Evolutionary conservation across 2,113 vertebrate species (phyloP), one percentile per base, ranked within the genome.

Genomic region (Artemisiospiza belli): DNA sequence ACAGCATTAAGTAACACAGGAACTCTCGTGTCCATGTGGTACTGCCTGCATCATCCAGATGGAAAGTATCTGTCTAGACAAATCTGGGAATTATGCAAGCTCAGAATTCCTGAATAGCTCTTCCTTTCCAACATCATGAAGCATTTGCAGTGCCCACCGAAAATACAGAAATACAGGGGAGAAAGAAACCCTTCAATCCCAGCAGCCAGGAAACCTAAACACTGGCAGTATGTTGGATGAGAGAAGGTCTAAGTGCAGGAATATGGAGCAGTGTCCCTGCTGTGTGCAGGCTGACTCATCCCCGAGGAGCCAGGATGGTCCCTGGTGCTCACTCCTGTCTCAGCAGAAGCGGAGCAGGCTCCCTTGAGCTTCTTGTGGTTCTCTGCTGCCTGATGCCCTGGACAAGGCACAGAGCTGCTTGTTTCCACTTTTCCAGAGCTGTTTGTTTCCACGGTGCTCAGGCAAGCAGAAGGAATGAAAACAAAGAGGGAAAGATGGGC

Each of bases 31-130:
- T 85, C 62, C 57, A 20, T 51, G 62, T 55, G 58, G 11, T 52
- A 18, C 27, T 39, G 80, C 52, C 20, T 30, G 21, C 72, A 76
- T 92, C 70, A 79, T 69, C 70, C 95, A 91, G 93, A 91, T 87
- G 89, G 80, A 92, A 90, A 82, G 43, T 79, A 76, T 91, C 89
- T 85, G 86, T 77, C 86, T 78, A 52, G 86, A 72, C 75, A 89
- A 87, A 95, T 87, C 75, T 90, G 78, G 82, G 78, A 89, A 82
- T 91, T 83, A 85, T 55, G 78, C 78, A 92, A 95, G 81, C 49
- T 87, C 62, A 18, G 67, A 80, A 91, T 94, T 94, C 84, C 89
- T 77, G 58, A 91, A 51, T 83, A 89, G 30, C n/a, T 12, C 1
- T 83, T 70, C 33, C 58, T 70, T 85, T 91, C 27, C 27, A 21